A percentile compares a stretch with the other conserved stretches of the same genome.
These are phyloP conservation scores for Agelastica alni DNA, from an alignment of 2,888 invertebrate species.

Conservation along the genomic window DNA sequence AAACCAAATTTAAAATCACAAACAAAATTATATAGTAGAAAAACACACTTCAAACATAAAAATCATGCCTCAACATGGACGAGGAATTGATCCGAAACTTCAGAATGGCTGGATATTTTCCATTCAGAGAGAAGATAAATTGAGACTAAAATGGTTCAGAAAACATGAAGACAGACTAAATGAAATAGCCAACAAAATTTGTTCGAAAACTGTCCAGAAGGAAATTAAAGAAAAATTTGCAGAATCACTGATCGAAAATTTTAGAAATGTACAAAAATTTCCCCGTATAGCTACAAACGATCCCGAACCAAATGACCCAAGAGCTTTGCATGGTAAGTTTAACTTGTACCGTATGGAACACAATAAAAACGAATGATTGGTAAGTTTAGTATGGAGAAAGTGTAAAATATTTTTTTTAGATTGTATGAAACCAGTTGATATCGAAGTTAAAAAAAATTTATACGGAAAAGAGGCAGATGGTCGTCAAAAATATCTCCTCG, in stretches of 20 bases:
- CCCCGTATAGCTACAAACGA: slow-evolving; percentile 35
- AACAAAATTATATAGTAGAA: background rate
- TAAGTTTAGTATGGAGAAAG: no score
- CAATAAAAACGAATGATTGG: slow-evolving; percentile 59
- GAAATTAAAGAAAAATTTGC: slow-evolving; percentile 41
- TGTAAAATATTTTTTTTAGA: slow-evolving; percentile 21
- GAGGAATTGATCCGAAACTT: slow-evolving; percentile 30
- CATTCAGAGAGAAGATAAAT: slow-evolving; percentile 49
- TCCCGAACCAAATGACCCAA: slow-evolving; percentile 30
- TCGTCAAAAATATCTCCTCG: slow-evolving; percentile 58
- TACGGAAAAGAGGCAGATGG: slow-evolving; percentile 59
- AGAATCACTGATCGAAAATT: slow-evolving; percentile 36
- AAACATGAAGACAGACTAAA: slow-evolving; percentile 49
- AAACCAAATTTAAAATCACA: no score
- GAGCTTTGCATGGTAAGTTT: slow-evolving; percentile 17
- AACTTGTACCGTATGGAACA: slow-evolving; percentile 57
- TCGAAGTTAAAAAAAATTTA: slow-evolving; percentile 56
- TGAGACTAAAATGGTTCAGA: slow-evolving; percentile 53
- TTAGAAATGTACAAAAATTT: slow-evolving; percentile 39
- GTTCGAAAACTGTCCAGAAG: slow-evolving; percentile 42
- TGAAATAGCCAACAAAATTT: slow-evolving; percentile 44
- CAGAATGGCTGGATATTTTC: slow-evolving; percentile 39
- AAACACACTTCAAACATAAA: no score
- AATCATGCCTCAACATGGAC: slow-evolving; percentile 15
- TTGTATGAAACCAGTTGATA: slow-evolving; percentile 61